Conservation (phyloP, 2,888 invertebrate species). For the Rosalia funebris region DNA sequence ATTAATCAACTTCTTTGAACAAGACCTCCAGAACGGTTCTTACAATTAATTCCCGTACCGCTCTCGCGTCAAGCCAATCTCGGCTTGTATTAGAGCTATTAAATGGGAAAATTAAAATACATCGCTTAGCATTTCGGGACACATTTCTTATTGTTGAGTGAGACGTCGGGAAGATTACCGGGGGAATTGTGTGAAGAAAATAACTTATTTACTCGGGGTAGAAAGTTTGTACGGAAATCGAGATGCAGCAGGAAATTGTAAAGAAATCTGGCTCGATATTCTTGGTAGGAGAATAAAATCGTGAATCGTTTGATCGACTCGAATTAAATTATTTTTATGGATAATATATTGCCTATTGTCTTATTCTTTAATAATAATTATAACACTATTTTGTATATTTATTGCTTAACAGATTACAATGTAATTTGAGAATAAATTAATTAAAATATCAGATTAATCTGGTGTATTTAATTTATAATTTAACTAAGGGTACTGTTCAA, state of each 20-base stretch:
- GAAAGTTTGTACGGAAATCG: not conserved
- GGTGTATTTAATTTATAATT: too few relatives aligned
- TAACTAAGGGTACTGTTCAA: too few relatives aligned
- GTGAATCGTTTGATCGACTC: too few relatives aligned
- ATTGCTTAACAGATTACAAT: too few relatives aligned
- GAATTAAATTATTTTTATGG: too few relatives aligned
- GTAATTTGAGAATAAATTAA: too few relatives aligned
- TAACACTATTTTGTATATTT: too few relatives aligned
- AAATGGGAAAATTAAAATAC: constrained; percentile 19
- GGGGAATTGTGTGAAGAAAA: not conserved
- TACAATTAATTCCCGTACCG: constrained; percentile 28
- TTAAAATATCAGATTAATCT: too few relatives aligned
- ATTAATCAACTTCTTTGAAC: constrained; percentile 30
- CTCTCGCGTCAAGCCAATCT: constrained; percentile 20
- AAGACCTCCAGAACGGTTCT: constrained; percentile 22
- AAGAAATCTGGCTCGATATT: too few relatives aligned
- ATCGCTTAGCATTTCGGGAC: constrained; percentile 11
- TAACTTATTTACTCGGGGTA: not conserved
- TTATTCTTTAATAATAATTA: too few relatives aligned
- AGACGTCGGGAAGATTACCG: constrained; percentile 1
- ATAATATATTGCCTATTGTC: too few relatives aligned
- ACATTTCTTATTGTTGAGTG: constrained; percentile 1
- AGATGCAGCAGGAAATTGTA: not conserved
- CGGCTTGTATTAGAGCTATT: constrained; percentile 10
- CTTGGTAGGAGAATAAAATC: too few relatives aligned